phyloP scores from a whole-genome alignment of 1,140 invertebrate species.

The Oryzaephilus surinamensis region DNA sequence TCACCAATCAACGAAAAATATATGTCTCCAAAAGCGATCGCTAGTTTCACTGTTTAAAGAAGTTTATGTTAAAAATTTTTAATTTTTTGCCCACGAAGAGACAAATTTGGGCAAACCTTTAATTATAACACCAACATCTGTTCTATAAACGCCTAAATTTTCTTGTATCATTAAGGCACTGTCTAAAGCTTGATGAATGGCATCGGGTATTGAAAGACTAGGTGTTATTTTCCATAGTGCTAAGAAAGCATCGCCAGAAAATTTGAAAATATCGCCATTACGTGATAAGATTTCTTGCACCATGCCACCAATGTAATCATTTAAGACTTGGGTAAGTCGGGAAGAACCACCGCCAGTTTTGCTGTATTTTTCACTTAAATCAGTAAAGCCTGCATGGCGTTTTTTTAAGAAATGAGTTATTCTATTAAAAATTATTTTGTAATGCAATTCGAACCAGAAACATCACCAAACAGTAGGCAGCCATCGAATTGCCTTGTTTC shows the following conservation, averaged over 20 bases:
- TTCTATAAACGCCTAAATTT: slow-evolving; percentile 45
- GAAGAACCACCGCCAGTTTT: slow-evolving; percentile 47
- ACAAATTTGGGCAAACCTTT: slow-evolving; percentile 19
- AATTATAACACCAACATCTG: slow-evolving; percentile 44
- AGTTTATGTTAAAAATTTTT: not conserved
- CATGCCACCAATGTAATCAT: slow-evolving; percentile 55
- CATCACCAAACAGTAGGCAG: slow-evolving; percentile 49
- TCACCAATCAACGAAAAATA: slow-evolving; percentile 47
- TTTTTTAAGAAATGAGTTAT: slow-evolving; percentile 6
- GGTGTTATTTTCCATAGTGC: slow-evolving; percentile 22
- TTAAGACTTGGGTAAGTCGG: slow-evolving; percentile 49
- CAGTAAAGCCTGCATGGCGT: slow-evolving; percentile 49
- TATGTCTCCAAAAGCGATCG: slow-evolving; percentile 46
- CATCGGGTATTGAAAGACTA: slow-evolving; percentile 41
- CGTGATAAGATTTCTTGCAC: slow-evolving; percentile 47
- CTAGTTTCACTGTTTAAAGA: slow-evolving; percentile 43
- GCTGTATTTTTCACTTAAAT: slow-evolving; percentile 51
- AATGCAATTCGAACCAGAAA: slow-evolving; percentile 36
- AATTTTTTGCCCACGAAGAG: not conserved
- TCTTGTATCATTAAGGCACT: slow-evolving; percentile 50
- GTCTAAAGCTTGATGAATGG: slow-evolving; percentile 45
- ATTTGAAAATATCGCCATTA: slow-evolving; percentile 53
- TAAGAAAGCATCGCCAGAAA: slow-evolving; percentile 52
- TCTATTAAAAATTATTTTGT: not conserved
- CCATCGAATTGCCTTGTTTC: slow-evolving; percentile 42